Base-by-base conservation (phyloP, 92 coral and sea anemone genomes). In the Palythoa grandiflora region DNA sequence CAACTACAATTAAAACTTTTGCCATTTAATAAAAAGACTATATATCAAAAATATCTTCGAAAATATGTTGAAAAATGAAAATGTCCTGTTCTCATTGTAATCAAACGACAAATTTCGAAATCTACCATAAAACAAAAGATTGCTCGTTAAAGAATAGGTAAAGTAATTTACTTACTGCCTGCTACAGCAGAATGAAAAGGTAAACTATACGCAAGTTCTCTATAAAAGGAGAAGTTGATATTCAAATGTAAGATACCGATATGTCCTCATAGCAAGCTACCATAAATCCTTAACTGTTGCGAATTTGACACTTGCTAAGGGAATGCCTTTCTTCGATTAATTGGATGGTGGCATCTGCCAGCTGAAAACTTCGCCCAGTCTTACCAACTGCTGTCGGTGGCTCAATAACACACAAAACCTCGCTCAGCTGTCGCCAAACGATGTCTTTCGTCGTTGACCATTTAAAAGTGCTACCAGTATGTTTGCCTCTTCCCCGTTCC, bases 351-450 rank as follows among this genome's bases (percentile, higher is more conserved):
- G 57, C 38, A 11, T 21, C 73, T 12, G 57, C n/a, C 14, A 54
- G 17, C 54, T 60, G 71, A 50, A 35, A 80, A 35, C 19, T 40
- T 6, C 79, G 68, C 19, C 71, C 51, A n/a, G 78, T 84, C 66
- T 71, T 84, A 44, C 87, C 87, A 84, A 70, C 65, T 13, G 87
- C 50, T 39, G 48, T 61, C 38, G 87, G 87, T 5, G 78, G 79
- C 21, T 47, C 87, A 37, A 71, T 84, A 9, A 84, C 87, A 16
- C 78, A 70, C 70, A 84, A 68, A 68, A 84, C 57, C 36, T 28
- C 9, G 36, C 39, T 37, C 10, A 39, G 50, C 13, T 70, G 36
- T 2, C 72, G 77, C 87, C 87, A 84, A 53, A 84, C 15, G 39
- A 54, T 75, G 60, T 84, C 87, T 39, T 84, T 70, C 39, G 40